These are phyloP conservation scores for Thymelicus acteon DNA, from an alignment of 2,888 invertebrate genomes.

Conservation along the genomic window DNA sequence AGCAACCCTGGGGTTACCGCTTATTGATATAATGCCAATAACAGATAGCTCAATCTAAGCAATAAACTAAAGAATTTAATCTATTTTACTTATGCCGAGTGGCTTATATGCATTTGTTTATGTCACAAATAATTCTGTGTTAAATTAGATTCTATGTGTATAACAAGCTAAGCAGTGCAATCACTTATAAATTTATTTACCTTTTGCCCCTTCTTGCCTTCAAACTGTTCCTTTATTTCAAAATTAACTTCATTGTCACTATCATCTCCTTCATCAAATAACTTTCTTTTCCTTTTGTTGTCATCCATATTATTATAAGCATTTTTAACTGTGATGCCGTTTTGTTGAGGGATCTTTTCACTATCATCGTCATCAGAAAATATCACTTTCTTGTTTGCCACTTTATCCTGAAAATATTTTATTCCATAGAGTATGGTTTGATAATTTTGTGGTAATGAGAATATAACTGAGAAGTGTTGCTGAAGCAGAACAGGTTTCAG, in stretches of 20 bases:
- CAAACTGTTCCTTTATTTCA: slow-evolving; percentile 87
- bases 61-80: too few relatives aligned
- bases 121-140: too few relatives aligned
- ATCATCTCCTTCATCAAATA: slow-evolving; percentile 83
- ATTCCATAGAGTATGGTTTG: not conserved
- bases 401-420: slow-evolving; percentile 72
- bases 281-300: slow-evolving; percentile 52
- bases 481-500: too few relatives aligned
- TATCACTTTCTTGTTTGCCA: slow-evolving; percentile 85
- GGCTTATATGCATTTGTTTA: too few relatives aligned
- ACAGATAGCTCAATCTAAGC: too few relatives aligned
- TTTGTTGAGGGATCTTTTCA: slow-evolving; percentile 17
- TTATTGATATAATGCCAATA: too few relatives aligned
- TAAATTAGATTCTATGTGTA: too few relatives aligned
- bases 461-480: too few relatives aligned
- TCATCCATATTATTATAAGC: slow-evolving; percentile 38
- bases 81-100: too few relatives aligned
- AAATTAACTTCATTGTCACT: slow-evolving; percentile 84
- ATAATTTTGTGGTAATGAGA: not conserved
- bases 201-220: slow-evolving; percentile 87
- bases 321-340: slow-evolving; percentile 1
- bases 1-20: not conserved
- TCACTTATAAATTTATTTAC: slow-evolving; percentile 53
- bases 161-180: too few relatives aligned
- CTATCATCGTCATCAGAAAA: slow-evolving; percentile 83